These are phyloP conservation scores for Sapajus apella DNA, from an alignment of 2,113 vertebrate genomes.

Conservation along the genomic window DNA sequence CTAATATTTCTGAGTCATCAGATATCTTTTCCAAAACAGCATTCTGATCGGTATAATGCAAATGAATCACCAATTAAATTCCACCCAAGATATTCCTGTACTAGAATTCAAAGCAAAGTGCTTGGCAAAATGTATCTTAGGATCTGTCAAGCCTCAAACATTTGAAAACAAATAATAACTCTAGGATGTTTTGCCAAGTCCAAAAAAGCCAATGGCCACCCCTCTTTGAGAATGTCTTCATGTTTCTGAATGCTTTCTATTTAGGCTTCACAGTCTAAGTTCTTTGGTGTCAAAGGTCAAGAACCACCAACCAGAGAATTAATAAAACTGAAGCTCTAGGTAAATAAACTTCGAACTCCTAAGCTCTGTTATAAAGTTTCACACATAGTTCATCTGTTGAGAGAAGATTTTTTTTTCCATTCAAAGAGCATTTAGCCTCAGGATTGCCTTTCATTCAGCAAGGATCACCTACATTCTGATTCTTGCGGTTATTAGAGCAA, in stretches of 20 bases:
- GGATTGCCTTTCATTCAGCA: conserved; percentile 75
- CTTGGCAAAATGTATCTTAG: conserved; percentile 54
- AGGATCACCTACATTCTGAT: conserved; percentile 70
- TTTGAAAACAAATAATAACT: conserved; percentile 61
- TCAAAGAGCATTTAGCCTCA: conserved; percentile 59
- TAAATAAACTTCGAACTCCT: conserved; percentile 63
- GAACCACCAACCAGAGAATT: conserved; percentile 61
- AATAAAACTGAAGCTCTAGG: conserved; percentile 43
- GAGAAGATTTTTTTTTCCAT: conserved; percentile 28
- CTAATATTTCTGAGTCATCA: conserved; percentile 48
- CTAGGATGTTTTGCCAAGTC: conserved; percentile 33
- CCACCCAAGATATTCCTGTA: conserved; percentile 45
- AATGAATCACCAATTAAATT: conserved; percentile 69
- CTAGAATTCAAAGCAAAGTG: conserved; percentile 68
- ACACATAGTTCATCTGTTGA: conserved; percentile 47
- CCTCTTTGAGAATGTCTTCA: background rate
- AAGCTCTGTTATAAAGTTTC: conserved; percentile 60
- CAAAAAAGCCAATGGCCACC: conserved; percentile 21
- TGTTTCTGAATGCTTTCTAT: conserved; percentile 17
- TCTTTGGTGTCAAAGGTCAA: conserved; percentile 42
- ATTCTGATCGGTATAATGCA: conserved; percentile 37
- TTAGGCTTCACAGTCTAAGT: conserved; percentile 31
- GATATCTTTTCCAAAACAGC: conserved; percentile 50
- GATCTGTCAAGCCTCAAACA: conserved; percentile 62
- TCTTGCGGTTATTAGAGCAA: conserved; percentile 65